A percentile compares a stretch with the other conserved stretches of the same genome.
These are phyloP conservation scores for Fragum fragum DNA, from an alignment of 2,888 invertebrate genomes.

Conservation along the genomic window DNA sequence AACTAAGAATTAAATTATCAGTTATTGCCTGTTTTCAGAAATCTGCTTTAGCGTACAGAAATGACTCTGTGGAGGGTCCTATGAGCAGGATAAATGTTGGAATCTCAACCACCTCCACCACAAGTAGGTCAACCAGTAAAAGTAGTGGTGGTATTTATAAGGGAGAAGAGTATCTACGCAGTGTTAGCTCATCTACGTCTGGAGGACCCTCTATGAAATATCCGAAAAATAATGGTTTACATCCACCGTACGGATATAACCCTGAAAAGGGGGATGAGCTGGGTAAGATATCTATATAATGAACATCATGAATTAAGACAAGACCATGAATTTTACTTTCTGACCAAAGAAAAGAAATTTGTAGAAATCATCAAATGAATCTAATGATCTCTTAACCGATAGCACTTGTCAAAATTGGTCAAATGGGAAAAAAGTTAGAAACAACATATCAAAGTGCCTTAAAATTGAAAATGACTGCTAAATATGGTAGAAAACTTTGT, in stretches of 20 bases:
- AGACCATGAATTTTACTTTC: too few relatives aligned
- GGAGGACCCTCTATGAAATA: constrained; percentile 74
- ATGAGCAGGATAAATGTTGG: constrained; percentile 90
- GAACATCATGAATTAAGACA: too few relatives aligned
- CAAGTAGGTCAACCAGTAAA: constrained; percentile 97
- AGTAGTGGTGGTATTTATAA: constrained; percentile 95
- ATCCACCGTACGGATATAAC: constrained; percentile 80
- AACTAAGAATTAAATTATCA: too few relatives aligned
- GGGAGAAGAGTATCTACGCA: constrained; percentile 84
- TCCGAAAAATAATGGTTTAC: constrained; percentile 72
- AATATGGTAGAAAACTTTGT: too few relatives aligned
- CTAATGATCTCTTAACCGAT: too few relatives aligned
- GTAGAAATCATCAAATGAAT: too few relatives aligned
- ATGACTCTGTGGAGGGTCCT: constrained; percentile 87
- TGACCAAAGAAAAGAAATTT: too few relatives aligned
- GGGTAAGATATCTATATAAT: constrained; percentile 50
- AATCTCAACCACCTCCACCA: constrained; percentile 97
- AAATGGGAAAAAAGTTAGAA: too few relatives aligned
- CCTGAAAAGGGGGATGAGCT: constrained; percentile 58
- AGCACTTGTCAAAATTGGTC: too few relatives aligned
- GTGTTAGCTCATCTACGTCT: constrained; percentile 85
- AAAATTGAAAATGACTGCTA: too few relatives aligned
- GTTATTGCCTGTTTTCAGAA: constrained; percentile 89
- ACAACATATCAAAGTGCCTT: too few relatives aligned
- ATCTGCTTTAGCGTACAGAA: constrained; percentile 93